Base-by-base conservation (phyloP, 2,797 vertebrate species). In the Alectoris magna region DNA sequence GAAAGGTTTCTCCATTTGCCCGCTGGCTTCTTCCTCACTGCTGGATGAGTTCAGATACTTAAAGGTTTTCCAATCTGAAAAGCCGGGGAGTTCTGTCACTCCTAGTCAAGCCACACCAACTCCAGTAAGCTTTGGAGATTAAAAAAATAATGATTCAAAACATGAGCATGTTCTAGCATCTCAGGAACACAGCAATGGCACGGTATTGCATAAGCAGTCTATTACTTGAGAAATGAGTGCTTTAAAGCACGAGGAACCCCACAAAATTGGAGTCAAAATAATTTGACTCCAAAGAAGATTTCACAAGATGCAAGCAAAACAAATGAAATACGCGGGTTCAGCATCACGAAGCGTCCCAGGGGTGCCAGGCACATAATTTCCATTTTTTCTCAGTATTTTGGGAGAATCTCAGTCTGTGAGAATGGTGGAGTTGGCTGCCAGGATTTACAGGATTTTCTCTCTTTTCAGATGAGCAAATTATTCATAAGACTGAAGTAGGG, bases 1-100 rank as follows among this genome's bases (percentile, higher is more conserved):
- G 77, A 93, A 86, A 92, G 68, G 49, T 84, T 95, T 91, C 90
- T 93, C 81, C 87, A 90, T 94, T 93, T 95, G 93, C 81, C 86
- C 66, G 68, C 71, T 95, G 94, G 92, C 95, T 74, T 84, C 63
- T 34, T 87, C 89, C 88, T 62, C 63, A 38, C 6, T 56, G 84
- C 64, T 91, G 69, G 59, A 71, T 90, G 86, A 87, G 51, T 88
- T 94, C 84, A 88, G 81, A 62, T 69, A 85, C 69, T 69, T 21
- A 84, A 91, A 84, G 46, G 38, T 88, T 94, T 93, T 90, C 51
- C 49, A 17, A 63, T 71, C 4, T 44, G 38, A 93, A 84, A 87
- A 88, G 1, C 0, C 1, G 56, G 63, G 82, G 88, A 89, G 46
- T 78, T 87, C 24, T 63, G 31, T 82, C 73, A 62, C 88, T 94